phyloP scores from a whole-genome alignment of 2,888 invertebrate species.

The Syrphus vitripennis region DNA sequence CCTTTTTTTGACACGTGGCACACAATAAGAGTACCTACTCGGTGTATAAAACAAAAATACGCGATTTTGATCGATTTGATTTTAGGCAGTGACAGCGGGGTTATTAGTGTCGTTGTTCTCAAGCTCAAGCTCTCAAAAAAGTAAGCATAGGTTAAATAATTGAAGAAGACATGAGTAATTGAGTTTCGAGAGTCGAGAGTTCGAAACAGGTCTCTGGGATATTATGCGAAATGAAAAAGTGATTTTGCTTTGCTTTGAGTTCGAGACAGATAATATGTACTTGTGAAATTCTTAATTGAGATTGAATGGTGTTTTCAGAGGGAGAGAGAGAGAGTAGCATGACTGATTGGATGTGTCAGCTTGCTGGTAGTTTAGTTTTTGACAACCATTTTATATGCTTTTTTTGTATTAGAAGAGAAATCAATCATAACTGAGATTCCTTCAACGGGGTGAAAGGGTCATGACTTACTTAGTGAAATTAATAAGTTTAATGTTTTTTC shows the following conservation, averaged over 20 bases:
- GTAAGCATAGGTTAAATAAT: not conserved
- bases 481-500: too few species aligned
- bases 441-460: not conserved
- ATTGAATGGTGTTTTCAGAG: not conserved
- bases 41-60: too few species aligned
- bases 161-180: slow-evolving; percentile 13
- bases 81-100: slow-evolving; percentile 10
- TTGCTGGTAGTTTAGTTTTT: slow-evolving; percentile 1
- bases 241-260: not conserved
- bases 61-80: slow-evolving; percentile 55
- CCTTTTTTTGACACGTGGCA: slow-evolving; percentile 56
- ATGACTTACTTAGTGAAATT: not conserved
- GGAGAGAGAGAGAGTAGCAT: not conserved
- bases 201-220: too few species aligned
- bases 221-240: not conserved
- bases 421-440: not conserved
- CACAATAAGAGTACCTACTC: not conserved
- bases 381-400: not conserved
- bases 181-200: not conserved
- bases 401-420: not conserved
- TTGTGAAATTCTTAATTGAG: slow-evolving; percentile 9
- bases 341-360: slow-evolving; percentile 1
- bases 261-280: not conserved
- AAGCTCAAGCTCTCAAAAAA: too few species aligned
- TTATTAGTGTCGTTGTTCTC: slow-evolving; percentile 5